Evolutionary conservation across 2,888 invertebrate species (phyloP).

Genomic region (Carabus problematicus): DNA sequence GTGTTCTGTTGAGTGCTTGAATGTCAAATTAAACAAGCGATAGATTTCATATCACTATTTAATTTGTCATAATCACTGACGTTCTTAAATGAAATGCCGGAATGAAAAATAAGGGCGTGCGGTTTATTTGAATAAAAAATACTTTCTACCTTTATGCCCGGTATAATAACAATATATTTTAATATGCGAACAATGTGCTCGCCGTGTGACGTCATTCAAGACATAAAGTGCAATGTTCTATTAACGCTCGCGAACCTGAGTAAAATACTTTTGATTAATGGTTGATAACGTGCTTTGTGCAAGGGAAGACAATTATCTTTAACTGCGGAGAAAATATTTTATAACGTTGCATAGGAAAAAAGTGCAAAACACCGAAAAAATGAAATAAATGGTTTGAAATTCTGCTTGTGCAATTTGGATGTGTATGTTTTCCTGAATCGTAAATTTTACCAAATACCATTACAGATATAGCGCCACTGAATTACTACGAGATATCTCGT

Average conservation of each 20-base stretch:
- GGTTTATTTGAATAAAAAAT: too few species aligned
- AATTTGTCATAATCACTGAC: too few species aligned
- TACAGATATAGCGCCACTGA: constrained; percentile 46
- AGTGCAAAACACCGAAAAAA: constrained; percentile 45
- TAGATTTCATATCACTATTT: too few species aligned
- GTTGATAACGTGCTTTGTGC: constrained; percentile 50
- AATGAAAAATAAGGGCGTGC: too few species aligned
- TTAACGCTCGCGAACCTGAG: constrained; percentile 43
- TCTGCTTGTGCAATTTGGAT: constrained; percentile 53
- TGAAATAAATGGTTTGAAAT: constrained; percentile 51
- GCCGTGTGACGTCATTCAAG: constrained; percentile 1
- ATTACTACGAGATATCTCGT: constrained; percentile 34
- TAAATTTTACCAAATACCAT: constrained; percentile 53
- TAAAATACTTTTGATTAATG: constrained; percentile 52
- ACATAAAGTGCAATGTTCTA: constrained; percentile 40
- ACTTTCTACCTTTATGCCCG: too few species aligned
- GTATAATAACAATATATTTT: too few species aligned
- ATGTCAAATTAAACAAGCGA: too few species aligned
- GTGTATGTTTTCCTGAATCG: constrained; percentile 52
- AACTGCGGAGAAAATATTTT: constrained; percentile 52
- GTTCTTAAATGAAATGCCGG: too few species aligned
- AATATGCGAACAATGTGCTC: constrained; percentile 18
- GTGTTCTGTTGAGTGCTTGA: too few species aligned
- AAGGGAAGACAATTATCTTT: constrained; percentile 54
- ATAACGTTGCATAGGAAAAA: constrained; percentile 46